Evolutionary conservation across 64 coral and sea anemone species (phyloP).

Genomic region (Stylophora pistillata): DNA sequence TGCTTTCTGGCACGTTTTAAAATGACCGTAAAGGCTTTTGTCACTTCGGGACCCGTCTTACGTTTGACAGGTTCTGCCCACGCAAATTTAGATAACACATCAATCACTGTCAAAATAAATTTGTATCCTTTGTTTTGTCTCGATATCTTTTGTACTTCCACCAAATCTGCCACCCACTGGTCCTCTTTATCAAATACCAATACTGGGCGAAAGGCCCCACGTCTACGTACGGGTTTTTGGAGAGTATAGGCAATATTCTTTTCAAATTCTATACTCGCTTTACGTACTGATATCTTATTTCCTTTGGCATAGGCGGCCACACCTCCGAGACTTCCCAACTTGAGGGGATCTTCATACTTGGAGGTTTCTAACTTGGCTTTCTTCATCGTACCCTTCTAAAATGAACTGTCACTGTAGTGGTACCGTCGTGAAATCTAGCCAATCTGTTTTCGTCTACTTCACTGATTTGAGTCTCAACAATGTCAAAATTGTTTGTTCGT

Average conservation of each 20-base stretch:
- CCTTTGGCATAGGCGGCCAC: constrained; percentile 1
- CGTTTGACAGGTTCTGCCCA: constrained; percentile 16
- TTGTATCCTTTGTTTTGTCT: background rate
- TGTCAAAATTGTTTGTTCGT: too few species aligned
- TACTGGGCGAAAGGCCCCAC: background rate
- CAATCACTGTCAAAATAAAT: constrained; percentile 13
- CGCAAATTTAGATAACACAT: constrained; percentile 11
- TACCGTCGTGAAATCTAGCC: too few species aligned
- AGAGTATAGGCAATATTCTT: background rate
- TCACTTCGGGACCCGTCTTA: background rate
- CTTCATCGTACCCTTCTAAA: too few species aligned
- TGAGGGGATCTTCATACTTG: background rate
- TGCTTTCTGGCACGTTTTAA: background rate
- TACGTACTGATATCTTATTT: too few species aligned
- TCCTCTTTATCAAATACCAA: background rate
- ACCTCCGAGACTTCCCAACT: constrained; percentile 19
- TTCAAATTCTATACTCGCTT: background rate
- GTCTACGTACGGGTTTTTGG: background rate
- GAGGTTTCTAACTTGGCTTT: too few species aligned
- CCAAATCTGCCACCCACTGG: constrained; percentile 27
- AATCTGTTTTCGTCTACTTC: too few species aligned
- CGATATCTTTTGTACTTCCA: background rate
- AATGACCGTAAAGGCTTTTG: background rate
- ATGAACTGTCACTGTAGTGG: too few species aligned
- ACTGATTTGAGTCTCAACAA: too few species aligned